Evolutionary conservation across 2,888 invertebrate species (phyloP).

Genomic region (Malthinus flaveolus): DNA sequence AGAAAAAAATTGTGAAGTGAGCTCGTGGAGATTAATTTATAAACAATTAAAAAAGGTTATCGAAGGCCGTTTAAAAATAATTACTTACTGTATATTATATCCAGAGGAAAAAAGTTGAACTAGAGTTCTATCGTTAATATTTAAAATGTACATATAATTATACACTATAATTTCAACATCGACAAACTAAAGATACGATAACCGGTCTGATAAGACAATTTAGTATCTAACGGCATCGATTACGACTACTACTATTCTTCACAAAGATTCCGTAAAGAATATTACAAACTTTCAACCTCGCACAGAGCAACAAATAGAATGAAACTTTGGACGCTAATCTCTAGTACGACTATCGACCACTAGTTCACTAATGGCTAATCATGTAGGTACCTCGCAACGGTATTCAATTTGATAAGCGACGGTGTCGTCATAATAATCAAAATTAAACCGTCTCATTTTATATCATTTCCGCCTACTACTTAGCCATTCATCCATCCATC

Average conservation of each 20-base stretch:
- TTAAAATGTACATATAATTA: too few species aligned
- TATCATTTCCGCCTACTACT: not conserved
- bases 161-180: not conserved
- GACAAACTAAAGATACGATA: constrained; percentile 3
- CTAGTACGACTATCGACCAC: constrained; percentile 22
- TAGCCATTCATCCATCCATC: too few species aligned
- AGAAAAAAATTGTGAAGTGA: too few species aligned
- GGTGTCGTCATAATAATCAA: constrained; percentile 21
- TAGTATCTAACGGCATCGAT: constrained; percentile 5
- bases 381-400: constrained; percentile 18
- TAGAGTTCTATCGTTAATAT: too few species aligned
- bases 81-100: too few species aligned
- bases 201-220: constrained; percentile 4
- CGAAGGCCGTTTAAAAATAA: too few species aligned
- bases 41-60: too few species aligned
- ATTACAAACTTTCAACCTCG: not conserved
- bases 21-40: too few species aligned
- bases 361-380: constrained; percentile 22
- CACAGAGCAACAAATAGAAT: constrained; percentile 6
- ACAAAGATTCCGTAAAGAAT: constrained; percentile 1
- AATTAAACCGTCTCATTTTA: constrained; percentile 24
- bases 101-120: too few species aligned
- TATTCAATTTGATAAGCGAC: constrained; percentile 27
- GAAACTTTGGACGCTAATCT: constrained; percentile 27
- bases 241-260: not conserved